phyloP scores from a whole-genome alignment of 2,113 vertebrate genomes.

The Limnothrissa miodon region DNA sequence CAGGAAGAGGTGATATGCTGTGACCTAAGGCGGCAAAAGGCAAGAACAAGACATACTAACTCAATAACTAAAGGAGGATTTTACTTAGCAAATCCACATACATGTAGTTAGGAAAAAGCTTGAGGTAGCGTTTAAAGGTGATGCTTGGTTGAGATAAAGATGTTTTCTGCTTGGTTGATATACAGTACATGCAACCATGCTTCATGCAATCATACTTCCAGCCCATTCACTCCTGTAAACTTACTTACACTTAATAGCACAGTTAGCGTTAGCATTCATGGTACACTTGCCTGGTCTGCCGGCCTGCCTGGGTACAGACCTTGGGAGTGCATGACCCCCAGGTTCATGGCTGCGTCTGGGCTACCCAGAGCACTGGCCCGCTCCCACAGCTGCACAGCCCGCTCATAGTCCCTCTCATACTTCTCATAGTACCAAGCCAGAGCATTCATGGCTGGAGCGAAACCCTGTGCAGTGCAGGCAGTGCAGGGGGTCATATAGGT shows the following conservation, averaged over 20 bases:
- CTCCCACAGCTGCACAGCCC: conserved; percentile 73
- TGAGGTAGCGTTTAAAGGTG: not conserved
- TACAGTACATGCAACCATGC: not conserved
- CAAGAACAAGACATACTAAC: not conserved
- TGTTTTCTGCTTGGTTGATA: not conserved
- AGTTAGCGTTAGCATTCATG: not conserved
- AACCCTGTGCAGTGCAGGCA: conserved; percentile 58
- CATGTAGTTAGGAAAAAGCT: not conserved
- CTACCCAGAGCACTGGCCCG: conserved; percentile 62
- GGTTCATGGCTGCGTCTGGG: conserved; percentile 74
- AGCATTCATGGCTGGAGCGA: conserved; percentile 72
- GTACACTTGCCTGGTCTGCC: conserved; percentile 49
- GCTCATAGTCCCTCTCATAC: conserved; percentile 63
- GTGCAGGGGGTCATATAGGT: not conserved
- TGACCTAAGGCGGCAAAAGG: conserved; percentile 54
- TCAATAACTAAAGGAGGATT: not conserved
- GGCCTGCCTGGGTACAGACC: conserved; percentile 72
- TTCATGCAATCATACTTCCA: not conserved
- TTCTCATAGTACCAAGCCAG: conserved; percentile 78
- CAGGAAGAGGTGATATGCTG: conserved; percentile 70
- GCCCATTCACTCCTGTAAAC: not conserved
- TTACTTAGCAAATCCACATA: not conserved
- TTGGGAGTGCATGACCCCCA: conserved; percentile 67
- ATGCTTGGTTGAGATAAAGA: not conserved
- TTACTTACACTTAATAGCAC: not conserved